Percentiles rank a stretch among this genome's conserved stretches.
Conservation (phyloP, 23 tunicate species). For the Ciona savignyi region DNA sequence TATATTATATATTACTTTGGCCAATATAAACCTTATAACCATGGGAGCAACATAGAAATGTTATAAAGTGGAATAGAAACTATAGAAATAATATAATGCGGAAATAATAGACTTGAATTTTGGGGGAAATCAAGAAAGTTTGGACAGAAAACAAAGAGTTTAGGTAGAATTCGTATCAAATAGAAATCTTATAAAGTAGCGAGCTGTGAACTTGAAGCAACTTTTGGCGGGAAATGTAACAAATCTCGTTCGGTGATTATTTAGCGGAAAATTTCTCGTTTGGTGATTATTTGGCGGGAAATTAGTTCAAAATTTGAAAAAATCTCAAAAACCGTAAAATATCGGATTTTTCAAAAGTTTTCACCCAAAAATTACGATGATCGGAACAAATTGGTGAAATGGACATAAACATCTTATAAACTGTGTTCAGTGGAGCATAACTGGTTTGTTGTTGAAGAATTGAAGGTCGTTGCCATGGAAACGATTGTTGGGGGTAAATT, state of each 20-base stretch:
- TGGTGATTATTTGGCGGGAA: too few species aligned
- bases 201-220: too few species aligned
- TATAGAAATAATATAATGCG: background rate
- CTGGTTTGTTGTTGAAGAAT: conserved; percentile 51
- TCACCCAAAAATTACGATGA: too few species aligned
- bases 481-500: background rate
- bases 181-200: too few species aligned
- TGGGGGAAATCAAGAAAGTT: background rate
- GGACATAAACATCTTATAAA: background rate
- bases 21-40: background rate
- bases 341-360: background rate
- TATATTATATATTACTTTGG: background rate
- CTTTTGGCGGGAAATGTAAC: too few species aligned
- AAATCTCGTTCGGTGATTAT: too few species aligned
- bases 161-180: too few species aligned
- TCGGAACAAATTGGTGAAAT: too few species aligned
- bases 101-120: background rate
- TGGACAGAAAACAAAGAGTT: background rate
- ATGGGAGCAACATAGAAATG: too few species aligned
- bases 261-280: too few species aligned
- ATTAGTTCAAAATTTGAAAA: too few species aligned
- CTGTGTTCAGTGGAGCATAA: conserved; percentile 27
- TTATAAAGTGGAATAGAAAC: too few species aligned
- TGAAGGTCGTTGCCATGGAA: background rate
- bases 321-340: background rate